Conservation (phyloP, 2,797 vertebrate species). For the Sebastes trivittatus region DNA sequence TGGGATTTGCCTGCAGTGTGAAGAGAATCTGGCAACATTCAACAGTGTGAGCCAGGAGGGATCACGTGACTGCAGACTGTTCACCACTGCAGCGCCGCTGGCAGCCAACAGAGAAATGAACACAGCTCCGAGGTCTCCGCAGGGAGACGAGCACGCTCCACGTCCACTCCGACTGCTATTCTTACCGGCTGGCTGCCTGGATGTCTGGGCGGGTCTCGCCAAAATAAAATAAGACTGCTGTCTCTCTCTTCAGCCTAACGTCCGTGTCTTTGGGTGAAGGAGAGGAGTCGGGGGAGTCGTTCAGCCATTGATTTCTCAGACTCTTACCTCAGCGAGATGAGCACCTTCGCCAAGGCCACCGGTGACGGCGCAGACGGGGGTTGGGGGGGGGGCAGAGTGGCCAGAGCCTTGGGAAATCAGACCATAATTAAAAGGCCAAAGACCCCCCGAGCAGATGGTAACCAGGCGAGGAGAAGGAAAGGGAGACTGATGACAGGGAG, state of each 20-base stretch:
- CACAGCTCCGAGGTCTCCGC: not conserved
- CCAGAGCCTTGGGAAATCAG: slow-evolving; percentile 58
- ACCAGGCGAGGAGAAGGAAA: not conserved
- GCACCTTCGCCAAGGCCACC: slow-evolving; percentile 46
- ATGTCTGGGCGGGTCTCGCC: not conserved
- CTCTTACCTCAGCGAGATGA: slow-evolving; percentile 48
- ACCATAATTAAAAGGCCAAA: slow-evolving; percentile 58
- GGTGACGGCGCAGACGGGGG: not conserved
- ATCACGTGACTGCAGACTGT: slow-evolving; percentile 5
- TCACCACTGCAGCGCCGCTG: not conserved
- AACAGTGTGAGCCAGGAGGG: not conserved
- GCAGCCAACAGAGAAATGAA: not conserved
- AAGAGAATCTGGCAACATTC: not conserved
- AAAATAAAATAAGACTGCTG: slow-evolving; percentile 15
- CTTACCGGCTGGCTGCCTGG: not conserved
- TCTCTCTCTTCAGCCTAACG: not conserved
- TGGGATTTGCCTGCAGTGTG: not conserved
- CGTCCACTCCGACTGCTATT: not conserved
- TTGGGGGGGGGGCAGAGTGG: not conserved
- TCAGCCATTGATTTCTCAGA: slow-evolving; percentile 60
- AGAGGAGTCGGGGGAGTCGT: slow-evolving; percentile 31
- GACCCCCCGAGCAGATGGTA: slow-evolving; percentile 38
- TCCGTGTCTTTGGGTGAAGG: not conserved
- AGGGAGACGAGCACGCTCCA: not conserved
- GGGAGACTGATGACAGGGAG: not conserved